Conservation (phyloP, 2,113 vertebrate genomes). For the Lasiurus cinereus region DNA sequence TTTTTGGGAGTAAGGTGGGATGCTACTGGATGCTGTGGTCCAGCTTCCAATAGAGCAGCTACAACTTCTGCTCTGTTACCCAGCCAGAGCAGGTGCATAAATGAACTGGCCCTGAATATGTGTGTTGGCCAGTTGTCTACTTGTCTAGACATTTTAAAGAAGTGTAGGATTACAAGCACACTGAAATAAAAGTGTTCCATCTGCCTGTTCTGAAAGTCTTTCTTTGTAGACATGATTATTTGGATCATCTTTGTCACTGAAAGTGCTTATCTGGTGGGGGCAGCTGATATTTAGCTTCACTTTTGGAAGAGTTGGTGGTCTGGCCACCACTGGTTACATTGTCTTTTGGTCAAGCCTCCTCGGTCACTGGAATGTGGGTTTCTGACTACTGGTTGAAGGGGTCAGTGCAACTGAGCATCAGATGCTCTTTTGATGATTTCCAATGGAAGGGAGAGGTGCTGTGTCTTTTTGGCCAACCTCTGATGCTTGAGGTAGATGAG, state of each 20-base stretch:
- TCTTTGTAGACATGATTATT: background rate
- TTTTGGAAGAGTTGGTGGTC: background rate
- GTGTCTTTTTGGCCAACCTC: background rate
- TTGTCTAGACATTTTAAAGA: background rate
- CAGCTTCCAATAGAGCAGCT: background rate
- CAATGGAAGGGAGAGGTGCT: slow-evolving; percentile 13
- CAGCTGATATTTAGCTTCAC: background rate
- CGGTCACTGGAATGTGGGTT: slow-evolving; percentile 59
- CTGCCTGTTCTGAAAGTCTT: background rate
- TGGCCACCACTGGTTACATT: background rate
- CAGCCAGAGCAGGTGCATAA: background rate
- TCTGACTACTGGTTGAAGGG: slow-evolving; percentile 26
- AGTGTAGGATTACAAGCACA: background rate
- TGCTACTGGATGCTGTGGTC: background rate
- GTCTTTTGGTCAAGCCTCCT: slow-evolving; percentile 54
- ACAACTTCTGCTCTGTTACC: background rate
- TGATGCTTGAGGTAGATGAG: background rate
- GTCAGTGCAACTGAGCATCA: slow-evolving; percentile 4
- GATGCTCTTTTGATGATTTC: background rate
- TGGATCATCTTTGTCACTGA: background rate
- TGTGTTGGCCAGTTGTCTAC: background rate
- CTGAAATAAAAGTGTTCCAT: background rate
- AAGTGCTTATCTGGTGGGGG: background rate
- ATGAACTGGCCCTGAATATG: background rate
- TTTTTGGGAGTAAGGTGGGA: background rate